phyloP scores from a whole-genome alignment of 2,113 vertebrate genomes.

The Todiramphus saurophagus region DNA sequence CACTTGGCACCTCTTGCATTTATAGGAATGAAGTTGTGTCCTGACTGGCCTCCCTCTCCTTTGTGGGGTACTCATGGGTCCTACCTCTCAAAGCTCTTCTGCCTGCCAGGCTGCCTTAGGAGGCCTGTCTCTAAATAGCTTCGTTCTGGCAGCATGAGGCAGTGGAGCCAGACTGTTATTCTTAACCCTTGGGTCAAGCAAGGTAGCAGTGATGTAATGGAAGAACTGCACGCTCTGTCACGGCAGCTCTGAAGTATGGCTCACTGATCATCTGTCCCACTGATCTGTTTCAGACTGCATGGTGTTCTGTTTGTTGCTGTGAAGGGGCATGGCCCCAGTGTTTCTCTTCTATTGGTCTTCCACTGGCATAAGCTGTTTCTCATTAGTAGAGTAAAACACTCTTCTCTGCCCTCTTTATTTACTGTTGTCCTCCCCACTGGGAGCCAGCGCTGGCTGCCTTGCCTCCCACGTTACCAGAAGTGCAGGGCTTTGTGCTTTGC shows the following conservation, averaged over 20 bases:
- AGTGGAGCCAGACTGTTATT: slow-evolving; percentile 1
- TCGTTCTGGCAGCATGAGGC: not conserved
- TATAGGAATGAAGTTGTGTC: not conserved
- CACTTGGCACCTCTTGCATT: not conserved
- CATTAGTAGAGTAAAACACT: not conserved
- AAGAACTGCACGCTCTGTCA: not conserved
- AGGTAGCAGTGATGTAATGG: slow-evolving; percentile 43
- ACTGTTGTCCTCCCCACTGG: not conserved
- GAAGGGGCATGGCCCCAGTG: not conserved
- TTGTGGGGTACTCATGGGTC: not conserved
- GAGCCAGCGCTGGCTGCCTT: not conserved
- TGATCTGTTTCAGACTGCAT: not conserved
- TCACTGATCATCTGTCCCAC: not conserved
- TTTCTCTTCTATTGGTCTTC: not conserved
- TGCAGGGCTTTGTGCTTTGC: not conserved
- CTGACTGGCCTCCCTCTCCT: not conserved
- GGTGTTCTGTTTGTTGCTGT: not conserved
- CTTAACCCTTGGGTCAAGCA: slow-evolving; percentile 31
- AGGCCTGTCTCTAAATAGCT: not conserved
- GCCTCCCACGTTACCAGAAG: accelerated
- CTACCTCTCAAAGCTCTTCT: not conserved
- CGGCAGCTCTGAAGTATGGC: not conserved
- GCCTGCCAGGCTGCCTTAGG: not conserved
- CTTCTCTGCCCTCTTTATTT: accelerated
- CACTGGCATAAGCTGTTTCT: not conserved